Base-by-base conservation (phyloP, 2,113 vertebrate genomes). In the Corythoichthys intestinalis region DNA sequence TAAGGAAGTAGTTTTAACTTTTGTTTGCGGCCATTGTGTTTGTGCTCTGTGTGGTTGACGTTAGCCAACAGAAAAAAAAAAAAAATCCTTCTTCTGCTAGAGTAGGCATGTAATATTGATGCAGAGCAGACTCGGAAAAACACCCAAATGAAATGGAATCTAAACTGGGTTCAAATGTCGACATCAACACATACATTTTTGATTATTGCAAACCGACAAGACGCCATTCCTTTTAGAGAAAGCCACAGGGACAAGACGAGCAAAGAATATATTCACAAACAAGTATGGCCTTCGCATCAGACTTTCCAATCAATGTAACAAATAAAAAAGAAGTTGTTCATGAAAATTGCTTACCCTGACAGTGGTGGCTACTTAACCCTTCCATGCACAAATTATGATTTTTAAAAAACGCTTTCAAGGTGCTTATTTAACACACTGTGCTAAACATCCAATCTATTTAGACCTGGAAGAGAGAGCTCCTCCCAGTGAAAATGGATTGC, bases 31-130 rank as follows among this genome's bases (percentile, higher is more conserved):
- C 63, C 67, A 56, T 66, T 48, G 54, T 84, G 83, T 87, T 84
- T 87, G 73, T 57, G 72, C 79, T 84, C 62, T 83, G 63, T 82
- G 81, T n/a, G 84, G 82, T 77, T 54, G 65, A 57, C 28, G 37
- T 78, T 83, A 47, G 77, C 76, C 72, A 54, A 78, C 61, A 77
- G 70, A 3, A 78, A 76, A 44, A 8, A 28, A 28, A 28, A 44
- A 44, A 4, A 80, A 71, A 65, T 59, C 66, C 65, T 67, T 76
- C 81, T 57, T 74, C 68, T 74, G 52, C 66, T 60, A 65, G 80
- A 84, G 82, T 57, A 66, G 76, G 71, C 84, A 91, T 90, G 85
- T 86, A 91, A 86, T 88, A 91, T 90, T 91, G 85, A 91, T 90
- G 87, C 74, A 66, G 66, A 85, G 78, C 86, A 83, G 84, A 82